Conservation (phyloP, 2,888 invertebrate genomes). For the Epinotia brunnichana region DNA sequence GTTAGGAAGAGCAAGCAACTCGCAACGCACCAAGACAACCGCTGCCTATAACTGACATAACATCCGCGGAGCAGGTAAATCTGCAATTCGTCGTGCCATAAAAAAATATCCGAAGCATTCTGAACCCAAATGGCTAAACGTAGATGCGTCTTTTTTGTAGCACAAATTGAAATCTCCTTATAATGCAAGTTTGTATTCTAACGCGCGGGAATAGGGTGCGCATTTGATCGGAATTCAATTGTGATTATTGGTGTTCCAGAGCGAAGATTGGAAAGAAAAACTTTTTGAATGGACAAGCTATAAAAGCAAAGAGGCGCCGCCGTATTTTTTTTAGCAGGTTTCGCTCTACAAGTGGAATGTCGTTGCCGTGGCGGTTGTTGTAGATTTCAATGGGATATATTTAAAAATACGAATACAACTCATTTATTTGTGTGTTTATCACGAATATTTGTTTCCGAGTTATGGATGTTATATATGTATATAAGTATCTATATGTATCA, state of each 20-base stretch:
- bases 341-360: conserved; percentile 44
- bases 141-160: conserved; percentile 36
- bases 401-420: conserved; percentile 24
- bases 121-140: conserved; percentile 43
- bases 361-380: conserved; percentile 38
- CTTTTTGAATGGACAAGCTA: conserved; percentile 52
- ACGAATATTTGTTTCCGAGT: too few relatives aligned
- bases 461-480: too few relatives aligned
- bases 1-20: conserved; percentile 26
- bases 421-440: too few relatives aligned
- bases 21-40: conserved; percentile 49
- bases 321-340: conserved; percentile 43
- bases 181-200: conserved; percentile 54
- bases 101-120: conserved; percentile 55
- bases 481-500: too few relatives aligned
- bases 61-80: conserved; percentile 69
- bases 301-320: conserved; percentile 45
- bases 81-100: conserved; percentile 63
- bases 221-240: conserved; percentile 51
- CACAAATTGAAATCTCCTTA: conserved; percentile 43
- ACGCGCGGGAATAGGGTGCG: conserved; percentile 54
- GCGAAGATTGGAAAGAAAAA: conserved; percentile 54
- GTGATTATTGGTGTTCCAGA: conserved; percentile 61
- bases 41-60: conserved; percentile 56
- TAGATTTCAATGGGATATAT: conserved; percentile 38